Percentiles rank a stretch among this genome's conserved stretches.
phyloP scores from a whole-genome alignment of 2,888 invertebrate genomes.

The Noctua janthina region DNA sequence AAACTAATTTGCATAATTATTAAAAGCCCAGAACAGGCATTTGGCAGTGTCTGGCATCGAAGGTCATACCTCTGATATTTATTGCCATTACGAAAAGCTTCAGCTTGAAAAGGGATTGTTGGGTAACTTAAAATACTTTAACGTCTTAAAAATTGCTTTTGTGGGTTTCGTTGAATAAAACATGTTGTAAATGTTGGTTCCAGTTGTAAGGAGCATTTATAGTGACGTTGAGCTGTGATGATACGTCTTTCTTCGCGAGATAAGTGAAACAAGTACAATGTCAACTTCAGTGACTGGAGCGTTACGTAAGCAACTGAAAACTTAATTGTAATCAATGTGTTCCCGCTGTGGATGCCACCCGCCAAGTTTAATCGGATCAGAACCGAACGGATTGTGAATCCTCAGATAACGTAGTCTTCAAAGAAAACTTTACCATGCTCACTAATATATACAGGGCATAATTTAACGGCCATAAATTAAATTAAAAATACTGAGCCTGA shows the following conservation, averaged over 20 bases:
- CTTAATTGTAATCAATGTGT: slow-evolving; percentile 56
- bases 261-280: slow-evolving; percentile 49
- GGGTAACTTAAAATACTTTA: slow-evolving; percentile 18
- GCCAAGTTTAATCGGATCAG: slow-evolving; percentile 48
- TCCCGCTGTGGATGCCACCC: slow-evolving; percentile 23
- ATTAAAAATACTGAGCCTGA: slow-evolving; percentile 13
- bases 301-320: slow-evolving; percentile 58
- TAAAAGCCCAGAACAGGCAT: slow-evolving; percentile 30
- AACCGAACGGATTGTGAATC: slow-evolving; percentile 36
- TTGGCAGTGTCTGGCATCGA: slow-evolving; percentile 40
- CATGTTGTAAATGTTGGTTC: background rate
- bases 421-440: slow-evolving; percentile 14
- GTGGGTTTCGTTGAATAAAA: background rate
- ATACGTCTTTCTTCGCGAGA: slow-evolving; percentile 35
- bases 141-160: slow-evolving; percentile 6
- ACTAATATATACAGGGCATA: slow-evolving; percentile 11
- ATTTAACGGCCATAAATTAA: background rate
- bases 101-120: slow-evolving; percentile 35
- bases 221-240: slow-evolving; percentile 16
- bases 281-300: slow-evolving; percentile 38
- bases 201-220: slow-evolving; percentile 6
- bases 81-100: slow-evolving; percentile 32
- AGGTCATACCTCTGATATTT: slow-evolving; percentile 42
- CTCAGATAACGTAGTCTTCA: background rate
- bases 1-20: slow-evolving; percentile 59